These are phyloP conservation scores for Triplophysa siluroides DNA, from an alignment of 2,113 vertebrate species.

Conservation along the genomic window DNA sequence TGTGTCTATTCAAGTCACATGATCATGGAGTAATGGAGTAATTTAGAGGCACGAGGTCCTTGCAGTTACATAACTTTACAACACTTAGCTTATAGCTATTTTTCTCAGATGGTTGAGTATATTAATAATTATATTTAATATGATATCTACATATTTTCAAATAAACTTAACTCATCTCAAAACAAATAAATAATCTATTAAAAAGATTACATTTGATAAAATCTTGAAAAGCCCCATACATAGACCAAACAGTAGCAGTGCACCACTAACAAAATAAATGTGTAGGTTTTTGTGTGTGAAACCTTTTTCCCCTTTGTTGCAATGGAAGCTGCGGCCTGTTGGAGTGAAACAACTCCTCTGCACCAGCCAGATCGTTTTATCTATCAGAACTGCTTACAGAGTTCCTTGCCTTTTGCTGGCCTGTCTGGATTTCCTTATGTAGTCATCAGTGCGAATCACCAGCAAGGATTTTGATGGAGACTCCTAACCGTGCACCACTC, in stretches of 20 bases:
- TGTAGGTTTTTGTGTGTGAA: conserved; percentile 21
- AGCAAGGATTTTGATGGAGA: conserved; percentile 32
- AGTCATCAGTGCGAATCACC: conserved; percentile 41
- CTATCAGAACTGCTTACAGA: conserved; percentile 46
- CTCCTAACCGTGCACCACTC: conserved; percentile 22
- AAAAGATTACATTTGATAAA: neutral
- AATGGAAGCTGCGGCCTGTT: conserved; percentile 34
- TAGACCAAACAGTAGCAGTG: neutral
- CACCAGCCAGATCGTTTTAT: conserved; percentile 41
- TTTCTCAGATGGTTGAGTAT: too few species aligned
- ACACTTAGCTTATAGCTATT: too few species aligned
- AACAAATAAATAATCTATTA: neutral
- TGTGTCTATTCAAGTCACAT: conserved; percentile 21
- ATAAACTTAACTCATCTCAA: too few species aligned
- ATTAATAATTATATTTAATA: too few species aligned
- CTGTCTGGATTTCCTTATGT: conserved; percentile 40
- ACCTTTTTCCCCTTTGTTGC: conserved; percentile 34
- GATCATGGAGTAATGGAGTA: conserved; percentile 30
- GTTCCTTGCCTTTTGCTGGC: conserved; percentile 12
- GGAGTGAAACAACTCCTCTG: conserved; percentile 40
- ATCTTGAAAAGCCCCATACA: neutral
- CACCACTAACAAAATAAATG: neutral
- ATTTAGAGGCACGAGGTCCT: conserved; percentile 2
- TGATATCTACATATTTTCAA: too few species aligned
- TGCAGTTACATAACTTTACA: neutral